A percentile compares a stretch with the other conserved stretches of the same genome.
Evolutionary conservation across 2,797 vertebrate genomes (phyloP).

Genomic region (Gambusia yucatana): DNA sequence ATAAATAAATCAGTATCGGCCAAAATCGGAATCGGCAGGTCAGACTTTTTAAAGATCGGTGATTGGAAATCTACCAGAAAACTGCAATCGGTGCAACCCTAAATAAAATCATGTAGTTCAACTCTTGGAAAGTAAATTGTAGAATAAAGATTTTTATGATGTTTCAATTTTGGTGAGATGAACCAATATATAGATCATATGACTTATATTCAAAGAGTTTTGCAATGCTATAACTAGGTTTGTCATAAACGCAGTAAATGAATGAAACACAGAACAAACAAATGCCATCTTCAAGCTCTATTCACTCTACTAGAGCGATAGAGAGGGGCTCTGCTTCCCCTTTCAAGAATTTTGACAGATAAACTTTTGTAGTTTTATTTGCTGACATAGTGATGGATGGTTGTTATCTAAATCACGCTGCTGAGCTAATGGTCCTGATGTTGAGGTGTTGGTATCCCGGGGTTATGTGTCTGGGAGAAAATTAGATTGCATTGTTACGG

Average conservation of each 20-base stretch:
- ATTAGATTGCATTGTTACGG: slow-evolving; percentile 4
- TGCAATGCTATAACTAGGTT: background rate
- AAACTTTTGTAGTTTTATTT: slow-evolving; percentile 3
- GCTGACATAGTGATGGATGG: slow-evolving; percentile 16
- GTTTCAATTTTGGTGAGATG: background rate
- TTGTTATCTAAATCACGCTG: slow-evolving; percentile 1
- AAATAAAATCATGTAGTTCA: background rate
- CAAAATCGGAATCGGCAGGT: too few species aligned
- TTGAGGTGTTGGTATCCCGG: background rate
- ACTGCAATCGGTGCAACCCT: too few species aligned
- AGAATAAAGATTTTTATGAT: background rate
- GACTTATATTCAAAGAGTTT: background rate
- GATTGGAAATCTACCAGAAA: too few species aligned
- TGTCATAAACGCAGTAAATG: background rate
- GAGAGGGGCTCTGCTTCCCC: background rate
- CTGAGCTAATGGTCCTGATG: background rate
- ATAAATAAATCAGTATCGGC: too few species aligned
- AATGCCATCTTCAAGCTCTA: background rate
- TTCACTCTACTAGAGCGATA: background rate
- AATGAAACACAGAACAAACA: background rate
- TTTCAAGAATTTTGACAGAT: slow-evolving; percentile 11
- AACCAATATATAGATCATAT: too few species aligned
- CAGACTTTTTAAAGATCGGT: too few species aligned
- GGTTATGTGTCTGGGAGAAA: background rate
- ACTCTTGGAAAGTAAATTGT: background rate